Base-by-base conservation (phyloP, 2,113 vertebrate species). In the Passer domesticus region DNA sequence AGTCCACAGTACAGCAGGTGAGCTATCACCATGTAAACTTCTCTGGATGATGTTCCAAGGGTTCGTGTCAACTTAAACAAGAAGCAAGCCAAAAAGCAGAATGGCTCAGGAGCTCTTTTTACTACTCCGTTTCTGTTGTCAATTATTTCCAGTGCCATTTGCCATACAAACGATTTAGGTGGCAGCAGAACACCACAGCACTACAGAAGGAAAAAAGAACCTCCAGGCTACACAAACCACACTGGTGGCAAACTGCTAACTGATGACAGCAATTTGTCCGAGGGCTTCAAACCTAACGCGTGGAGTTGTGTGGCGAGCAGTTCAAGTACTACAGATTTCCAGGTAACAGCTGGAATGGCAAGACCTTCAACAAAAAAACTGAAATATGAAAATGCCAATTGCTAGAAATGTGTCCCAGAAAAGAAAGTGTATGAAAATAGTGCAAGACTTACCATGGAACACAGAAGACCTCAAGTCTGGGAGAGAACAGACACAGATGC, bases 371-470 rank as follows among this genome's bases (percentile, higher is more conserved):
- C 81, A 49, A 81, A 96, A 96, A 97, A 92, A 88, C 77, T 82
- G 84, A 94, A 94, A 92, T 58, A 84, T 13, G 77, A 74, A 83
- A 96, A 96, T 35, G 91, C 85, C 94, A 97, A 96, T 80, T 77
- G 89, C 43, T 15, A 97, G 90, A 97, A 97, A 97, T 50, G 98
- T 97, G 97, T 98, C 97, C 98, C 77, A 56, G 39, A 97, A 94
- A 98, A 92, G 66, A 35, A 73, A 20, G 97, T n/a, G 75, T 97
- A 98, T 95, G 95, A 98, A 82, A 98, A 98, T 98, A 99, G 98
- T 99, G 98, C 98, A 99, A 99, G 97, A 98, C 98, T 98, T 98
- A 98, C 98, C 98, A 96, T 94, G 47, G 95, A 97, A 98, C 98
- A 98, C 98, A 98, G 98, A 98, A 98, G 98, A 99, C 98, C 98